Conservation (phyloP, 2,888 invertebrate genomes). For the Trachelus tabidus region DNA sequence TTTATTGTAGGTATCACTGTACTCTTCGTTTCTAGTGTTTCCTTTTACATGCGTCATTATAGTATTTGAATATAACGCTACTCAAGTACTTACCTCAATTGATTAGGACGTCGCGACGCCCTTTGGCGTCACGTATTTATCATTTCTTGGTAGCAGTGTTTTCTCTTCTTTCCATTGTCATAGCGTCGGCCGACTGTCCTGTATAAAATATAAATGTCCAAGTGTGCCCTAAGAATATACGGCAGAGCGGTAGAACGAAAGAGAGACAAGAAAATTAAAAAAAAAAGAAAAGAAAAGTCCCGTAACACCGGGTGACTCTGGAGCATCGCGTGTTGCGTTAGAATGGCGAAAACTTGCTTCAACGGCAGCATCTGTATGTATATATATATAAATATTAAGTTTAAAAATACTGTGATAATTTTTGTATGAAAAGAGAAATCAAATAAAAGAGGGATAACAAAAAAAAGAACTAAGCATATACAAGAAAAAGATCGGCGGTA, state of each 20-base stretch:
- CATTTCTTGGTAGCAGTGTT: background rate
- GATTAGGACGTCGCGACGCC: background rate
- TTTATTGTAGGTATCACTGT: too few species aligned
- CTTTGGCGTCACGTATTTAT: background rate
- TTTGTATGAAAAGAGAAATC: conserved; percentile 10
- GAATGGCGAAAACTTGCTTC: background rate
- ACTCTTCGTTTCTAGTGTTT: too few species aligned
- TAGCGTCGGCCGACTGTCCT: background rate
- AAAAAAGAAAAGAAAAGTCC: background rate
- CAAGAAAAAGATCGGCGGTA: too few species aligned
- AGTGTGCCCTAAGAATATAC: too few species aligned
- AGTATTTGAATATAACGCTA: background rate
- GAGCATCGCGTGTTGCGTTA: background rate
- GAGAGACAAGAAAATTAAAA: too few species aligned
- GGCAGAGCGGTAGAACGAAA: too few species aligned
- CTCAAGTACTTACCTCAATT: conserved; percentile 2
- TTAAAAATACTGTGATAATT: conserved; percentile 37
- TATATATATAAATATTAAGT: conserved; percentile 18
- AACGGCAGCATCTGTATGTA: conserved; percentile 3
- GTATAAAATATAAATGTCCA: background rate
- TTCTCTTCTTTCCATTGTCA: background rate
- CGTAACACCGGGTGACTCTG: background rate
- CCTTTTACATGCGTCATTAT: too few species aligned
- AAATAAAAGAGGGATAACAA: too few species aligned
- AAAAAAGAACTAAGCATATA: too few species aligned